phyloP scores from a whole-genome alignment of 2,113 vertebrate species.

The Microcebus murinus region DNA sequence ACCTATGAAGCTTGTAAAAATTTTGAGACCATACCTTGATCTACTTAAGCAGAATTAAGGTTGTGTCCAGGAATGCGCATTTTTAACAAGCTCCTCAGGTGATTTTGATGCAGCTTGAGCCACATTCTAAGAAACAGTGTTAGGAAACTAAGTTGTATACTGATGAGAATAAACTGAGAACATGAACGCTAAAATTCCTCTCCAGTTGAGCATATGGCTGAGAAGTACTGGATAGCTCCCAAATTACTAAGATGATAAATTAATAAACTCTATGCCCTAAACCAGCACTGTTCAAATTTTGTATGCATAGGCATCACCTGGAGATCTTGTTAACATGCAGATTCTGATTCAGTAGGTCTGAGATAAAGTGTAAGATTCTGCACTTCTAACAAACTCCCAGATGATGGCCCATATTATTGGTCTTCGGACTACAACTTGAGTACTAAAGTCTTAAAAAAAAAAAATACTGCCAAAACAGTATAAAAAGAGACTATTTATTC shows the following conservation, averaged over 20 bases:
- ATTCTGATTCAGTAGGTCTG: background rate
- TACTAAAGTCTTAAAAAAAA: background rate
- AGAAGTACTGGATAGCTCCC: background rate
- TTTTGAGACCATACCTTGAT: background rate
- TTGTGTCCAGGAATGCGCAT: background rate
- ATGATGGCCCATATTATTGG: background rate
- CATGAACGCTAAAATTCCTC: background rate
- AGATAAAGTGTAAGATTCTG: background rate
- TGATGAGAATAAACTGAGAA: background rate
- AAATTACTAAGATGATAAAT: slow-evolving; percentile 26
- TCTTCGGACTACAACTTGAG: background rate
- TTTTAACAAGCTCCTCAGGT: background rate
- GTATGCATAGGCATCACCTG: background rate
- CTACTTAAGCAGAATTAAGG: background rate
- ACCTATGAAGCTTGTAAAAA: background rate
- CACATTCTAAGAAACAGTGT: background rate
- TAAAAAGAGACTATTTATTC: background rate
- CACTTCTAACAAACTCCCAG: background rate
- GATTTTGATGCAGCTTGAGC: background rate
- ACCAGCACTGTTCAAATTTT: background rate
- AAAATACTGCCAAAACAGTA: background rate
- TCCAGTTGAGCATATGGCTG: background rate
- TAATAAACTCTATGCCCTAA: background rate
- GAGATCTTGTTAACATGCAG: background rate
- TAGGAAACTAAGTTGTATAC: background rate